Conservation (phyloP, 2,888 invertebrate genomes). For the Nephrocerus scutellatus region DNA sequence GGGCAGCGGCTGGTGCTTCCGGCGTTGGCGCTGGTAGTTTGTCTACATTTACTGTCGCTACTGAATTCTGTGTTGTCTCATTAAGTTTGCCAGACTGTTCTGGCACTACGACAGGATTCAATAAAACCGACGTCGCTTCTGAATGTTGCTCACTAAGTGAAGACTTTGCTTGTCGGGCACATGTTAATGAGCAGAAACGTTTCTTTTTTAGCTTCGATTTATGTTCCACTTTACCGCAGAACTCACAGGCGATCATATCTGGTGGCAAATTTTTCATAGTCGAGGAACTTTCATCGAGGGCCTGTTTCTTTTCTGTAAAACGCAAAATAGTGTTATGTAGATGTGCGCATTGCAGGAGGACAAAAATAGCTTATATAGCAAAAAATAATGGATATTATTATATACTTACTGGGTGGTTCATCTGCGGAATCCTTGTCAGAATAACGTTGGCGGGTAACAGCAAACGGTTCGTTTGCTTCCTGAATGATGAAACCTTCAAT, state of each 20-base stretch:
- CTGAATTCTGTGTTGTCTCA: background rate
- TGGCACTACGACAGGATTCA: too few species aligned
- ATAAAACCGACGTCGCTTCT: conserved; percentile 14
- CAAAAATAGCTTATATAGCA: too few species aligned
- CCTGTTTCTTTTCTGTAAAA: conserved; percentile 39
- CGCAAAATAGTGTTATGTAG: too few species aligned
- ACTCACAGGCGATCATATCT: conserved; percentile 56
- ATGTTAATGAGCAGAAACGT: conserved; percentile 67
- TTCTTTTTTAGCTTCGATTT: conserved; percentile 65
- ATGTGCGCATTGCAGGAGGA: too few species aligned
- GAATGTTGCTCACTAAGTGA: conserved; percentile 23
- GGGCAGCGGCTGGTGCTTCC: conserved; percentile 14
- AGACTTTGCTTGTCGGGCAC: conserved; percentile 53
- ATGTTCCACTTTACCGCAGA: conserved; percentile 62
- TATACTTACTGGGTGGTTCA: conserved; percentile 69
- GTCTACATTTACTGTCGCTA: too few species aligned
- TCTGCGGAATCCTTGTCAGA: conserved; percentile 57
- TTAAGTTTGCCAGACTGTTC: background rate
- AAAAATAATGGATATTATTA: conserved; percentile 3
- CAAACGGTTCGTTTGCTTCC: conserved; percentile 86
- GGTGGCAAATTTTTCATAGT: conserved; percentile 22
- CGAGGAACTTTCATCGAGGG: conserved; percentile 31
- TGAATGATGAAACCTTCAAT: conserved; percentile 96
- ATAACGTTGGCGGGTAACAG: conserved; percentile 61
- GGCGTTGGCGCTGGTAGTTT: too few species aligned